Evolutionary conservation across 2,113 vertebrate species (phyloP).

Genomic region (Pedionomus torquatus): DNA sequence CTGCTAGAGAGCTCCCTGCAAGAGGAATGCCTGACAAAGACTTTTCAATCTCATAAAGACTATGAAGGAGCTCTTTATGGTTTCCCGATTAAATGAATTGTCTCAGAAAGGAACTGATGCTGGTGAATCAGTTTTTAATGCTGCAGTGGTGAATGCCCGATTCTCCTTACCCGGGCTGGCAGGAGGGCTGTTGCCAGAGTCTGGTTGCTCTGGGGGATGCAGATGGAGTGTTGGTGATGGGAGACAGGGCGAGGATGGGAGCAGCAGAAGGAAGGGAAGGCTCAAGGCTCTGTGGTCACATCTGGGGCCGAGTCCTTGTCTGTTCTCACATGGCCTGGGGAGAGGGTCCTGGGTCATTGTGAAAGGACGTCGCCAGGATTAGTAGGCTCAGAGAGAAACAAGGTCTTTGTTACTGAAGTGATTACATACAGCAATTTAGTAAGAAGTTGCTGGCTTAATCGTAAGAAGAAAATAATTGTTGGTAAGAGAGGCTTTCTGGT

Average conservation of each 20-base stretch:
- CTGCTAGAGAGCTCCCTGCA: background rate
- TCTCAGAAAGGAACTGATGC: background rate
- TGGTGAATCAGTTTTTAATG: background rate
- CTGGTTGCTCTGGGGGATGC: background rate
- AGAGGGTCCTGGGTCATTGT: background rate
- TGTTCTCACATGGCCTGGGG: background rate
- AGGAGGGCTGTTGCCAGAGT: background rate
- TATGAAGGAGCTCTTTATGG: background rate
- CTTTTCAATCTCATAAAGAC: background rate
- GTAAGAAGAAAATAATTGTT: background rate
- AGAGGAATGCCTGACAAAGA: background rate
- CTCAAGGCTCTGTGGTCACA: fast-evolving
- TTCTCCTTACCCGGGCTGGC: background rate
- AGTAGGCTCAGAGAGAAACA: background rate
- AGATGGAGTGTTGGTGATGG: background rate
- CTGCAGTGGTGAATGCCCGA: fast-evolving
- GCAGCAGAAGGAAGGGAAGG: background rate
- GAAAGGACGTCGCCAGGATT: fast-evolving
- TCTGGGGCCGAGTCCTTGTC: background rate
- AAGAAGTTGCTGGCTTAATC: background rate
- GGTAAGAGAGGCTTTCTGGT: background rate
- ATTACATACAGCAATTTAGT: background rate
- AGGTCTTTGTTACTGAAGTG: background rate
- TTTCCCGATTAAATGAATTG: background rate
- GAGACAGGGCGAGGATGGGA: fast-evolving